Evolutionary conservation across 2,113 vertebrate species (phyloP).

Genomic region (Gobius niger): DNA sequence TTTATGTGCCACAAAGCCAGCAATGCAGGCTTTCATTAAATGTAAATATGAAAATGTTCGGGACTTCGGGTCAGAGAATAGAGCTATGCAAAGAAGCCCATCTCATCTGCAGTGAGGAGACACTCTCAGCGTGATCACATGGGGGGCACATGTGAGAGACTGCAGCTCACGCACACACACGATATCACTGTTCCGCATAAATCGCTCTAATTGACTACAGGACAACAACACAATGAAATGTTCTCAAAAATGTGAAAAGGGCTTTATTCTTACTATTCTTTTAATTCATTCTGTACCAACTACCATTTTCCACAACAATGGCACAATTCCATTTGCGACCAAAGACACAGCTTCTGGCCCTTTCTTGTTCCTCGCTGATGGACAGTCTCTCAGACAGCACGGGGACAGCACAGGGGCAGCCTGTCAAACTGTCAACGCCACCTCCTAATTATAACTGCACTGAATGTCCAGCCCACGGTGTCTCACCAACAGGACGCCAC

Average conservation of each 20-base stretch:
- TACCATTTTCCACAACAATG: too few species aligned
- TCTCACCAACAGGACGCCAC: not conserved
- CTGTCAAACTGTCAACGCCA: slow-evolving; percentile 1
- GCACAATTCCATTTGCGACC: not conserved
- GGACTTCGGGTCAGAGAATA: slow-evolving; percentile 9
- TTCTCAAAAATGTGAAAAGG: too few species aligned
- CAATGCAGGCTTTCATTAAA: not conserved
- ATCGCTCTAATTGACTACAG: too few species aligned
- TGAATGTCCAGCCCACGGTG: not conserved
- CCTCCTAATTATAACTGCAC: slow-evolving; percentile 2
- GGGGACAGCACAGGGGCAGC: not conserved
- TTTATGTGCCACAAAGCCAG: not conserved
- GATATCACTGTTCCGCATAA: not conserved
- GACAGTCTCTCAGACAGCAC: not conserved
- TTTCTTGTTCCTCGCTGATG: not conserved
- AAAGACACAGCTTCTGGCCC: not conserved
- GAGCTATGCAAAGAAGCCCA: slow-evolving; percentile 10
- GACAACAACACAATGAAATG: too few species aligned
- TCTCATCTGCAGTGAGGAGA: slow-evolving; percentile 9
- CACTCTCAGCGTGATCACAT: slow-evolving; percentile 12
- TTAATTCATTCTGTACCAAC: not conserved
- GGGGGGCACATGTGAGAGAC: slow-evolving; percentile 41
- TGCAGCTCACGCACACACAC: not conserved
- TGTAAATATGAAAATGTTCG: slow-evolving; percentile 28
- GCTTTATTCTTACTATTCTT: too few species aligned